Evolutionary conservation across 2,888 invertebrate species (phyloP).

Genomic region (Notodonta ziczac): DNA sequence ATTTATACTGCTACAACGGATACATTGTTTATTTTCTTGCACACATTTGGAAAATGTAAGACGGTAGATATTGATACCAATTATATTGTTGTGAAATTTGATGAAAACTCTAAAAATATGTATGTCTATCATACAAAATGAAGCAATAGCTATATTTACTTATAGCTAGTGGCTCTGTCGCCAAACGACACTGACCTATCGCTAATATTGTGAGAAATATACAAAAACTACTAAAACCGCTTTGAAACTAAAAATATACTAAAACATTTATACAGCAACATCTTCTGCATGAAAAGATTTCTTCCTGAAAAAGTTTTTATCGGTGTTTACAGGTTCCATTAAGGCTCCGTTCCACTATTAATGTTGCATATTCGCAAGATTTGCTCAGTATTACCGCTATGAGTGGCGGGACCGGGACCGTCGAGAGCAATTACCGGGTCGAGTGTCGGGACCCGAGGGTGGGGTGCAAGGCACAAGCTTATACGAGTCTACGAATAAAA

Average conservation of each 20-base stretch:
- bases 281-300: background rate
- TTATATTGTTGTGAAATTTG: no score
- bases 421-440: constrained; percentile 8
- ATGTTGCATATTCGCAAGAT: constrained; percentile 6
- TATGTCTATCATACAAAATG: no score
- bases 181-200: no score
- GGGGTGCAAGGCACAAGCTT: background rate
- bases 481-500: background rate
- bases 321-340: background rate
- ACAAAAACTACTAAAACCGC: no score
- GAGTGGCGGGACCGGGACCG: background rate
- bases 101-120: no score
- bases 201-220: no score
- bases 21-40: background rate
- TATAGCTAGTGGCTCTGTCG: no score
- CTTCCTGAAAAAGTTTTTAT: background rate
- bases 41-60: background rate
- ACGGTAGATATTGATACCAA: no score
- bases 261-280: background rate
- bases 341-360: background rate
- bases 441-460: constrained; percentile 3
- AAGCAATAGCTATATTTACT: no score
- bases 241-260: background rate
- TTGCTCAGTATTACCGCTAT: constrained; percentile 4
- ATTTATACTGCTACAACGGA: constrained; percentile 40